Base-by-base conservation (phyloP, 2,113 vertebrate species). In the Nestor notabilis region DNA sequence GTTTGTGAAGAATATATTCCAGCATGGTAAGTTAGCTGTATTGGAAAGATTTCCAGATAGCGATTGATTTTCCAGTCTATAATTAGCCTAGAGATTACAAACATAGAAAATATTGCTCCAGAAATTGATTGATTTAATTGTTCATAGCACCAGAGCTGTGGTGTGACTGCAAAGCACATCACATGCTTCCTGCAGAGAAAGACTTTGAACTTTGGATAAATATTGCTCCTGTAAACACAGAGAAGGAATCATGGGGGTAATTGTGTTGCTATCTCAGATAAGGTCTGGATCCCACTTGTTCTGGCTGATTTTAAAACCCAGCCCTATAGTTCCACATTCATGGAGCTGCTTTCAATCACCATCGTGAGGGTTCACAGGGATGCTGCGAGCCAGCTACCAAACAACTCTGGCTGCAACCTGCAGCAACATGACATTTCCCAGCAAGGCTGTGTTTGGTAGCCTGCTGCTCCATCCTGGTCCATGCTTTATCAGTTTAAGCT, bases 21-120 rank as follows among this genome's bases (percentile, higher is more conserved):
- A 93, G 56, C 47, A 50, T 43, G 63, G 52, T 83, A 53, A 60
- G 88, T 31, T 72, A 78, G 72, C 64, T 0, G 0, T 72, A 89
- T 71, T 86, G 95, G 89, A 92, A 96, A 89, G 92, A 89, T 92
- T 94, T 94, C 50, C 79, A 75, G 86, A 87, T 87, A 92, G 69
- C 21, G 8, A 96, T 97, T 7, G 97, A 96, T 94, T 94, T 95
- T 92, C 79, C 88, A 68, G 60, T 4, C 71, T 87, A 47, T 93
- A 96, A 96, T 97, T 96, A 95, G 93, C 90, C 66, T 82, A 64
- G 87, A 69, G 95, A 89, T 97, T 83, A 84, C 71, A 81, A 90
- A 56, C 85, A 95, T 46, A 94, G 88, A 89, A 92, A 97, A 92
- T 90, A 94, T 75, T 23, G 83, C 60, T 64, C 71, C 33, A 50